phyloP scores from a whole-genome alignment of 2,797 vertebrate genomes.

The Alosa sapidissima region DNA sequence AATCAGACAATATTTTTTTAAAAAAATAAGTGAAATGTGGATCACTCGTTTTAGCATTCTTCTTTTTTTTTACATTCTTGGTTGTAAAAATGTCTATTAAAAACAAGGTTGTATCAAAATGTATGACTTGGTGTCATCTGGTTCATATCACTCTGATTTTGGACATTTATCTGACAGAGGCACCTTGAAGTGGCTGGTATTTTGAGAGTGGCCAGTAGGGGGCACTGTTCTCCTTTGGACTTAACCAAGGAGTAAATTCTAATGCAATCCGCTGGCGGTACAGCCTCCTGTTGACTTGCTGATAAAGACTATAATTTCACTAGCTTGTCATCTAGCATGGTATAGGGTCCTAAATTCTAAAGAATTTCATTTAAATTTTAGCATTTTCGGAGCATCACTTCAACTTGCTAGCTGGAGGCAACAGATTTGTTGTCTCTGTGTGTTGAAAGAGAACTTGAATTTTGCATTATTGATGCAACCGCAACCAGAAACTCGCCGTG shows the following conservation, averaged over 20 bases:
- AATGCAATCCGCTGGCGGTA: neutral
- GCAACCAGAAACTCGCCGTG: neutral
- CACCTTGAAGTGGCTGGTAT: neutral
- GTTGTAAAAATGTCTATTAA: conserved; percentile 75
- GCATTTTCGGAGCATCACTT: neutral
- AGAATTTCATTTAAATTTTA: neutral
- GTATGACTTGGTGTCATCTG: conserved; percentile 35
- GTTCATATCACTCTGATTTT: neutral
- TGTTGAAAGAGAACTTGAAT: too few species aligned
- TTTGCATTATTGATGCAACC: neutral
- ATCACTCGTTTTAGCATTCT: conserved; percentile 68
- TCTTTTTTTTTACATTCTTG: conserved; percentile 75
- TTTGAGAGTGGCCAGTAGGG: neutral
- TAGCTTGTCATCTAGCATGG: neutral
- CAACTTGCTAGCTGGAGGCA: neutral
- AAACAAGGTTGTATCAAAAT: conserved; percentile 77
- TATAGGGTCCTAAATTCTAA: neutral
- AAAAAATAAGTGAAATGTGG: conserved; percentile 65
- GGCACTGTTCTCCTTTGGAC: neutral
- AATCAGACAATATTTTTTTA: conserved; percentile 78
- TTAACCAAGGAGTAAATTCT: neutral
- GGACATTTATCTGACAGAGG: neutral
- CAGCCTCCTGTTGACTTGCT: neutral
- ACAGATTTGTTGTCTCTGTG: neutral
- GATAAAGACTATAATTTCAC: neutral